These are phyloP conservation scores for Drosophila ogumai DNA, from an alignment of 1,140 invertebrate species.

Conservation along the genomic window DNA sequence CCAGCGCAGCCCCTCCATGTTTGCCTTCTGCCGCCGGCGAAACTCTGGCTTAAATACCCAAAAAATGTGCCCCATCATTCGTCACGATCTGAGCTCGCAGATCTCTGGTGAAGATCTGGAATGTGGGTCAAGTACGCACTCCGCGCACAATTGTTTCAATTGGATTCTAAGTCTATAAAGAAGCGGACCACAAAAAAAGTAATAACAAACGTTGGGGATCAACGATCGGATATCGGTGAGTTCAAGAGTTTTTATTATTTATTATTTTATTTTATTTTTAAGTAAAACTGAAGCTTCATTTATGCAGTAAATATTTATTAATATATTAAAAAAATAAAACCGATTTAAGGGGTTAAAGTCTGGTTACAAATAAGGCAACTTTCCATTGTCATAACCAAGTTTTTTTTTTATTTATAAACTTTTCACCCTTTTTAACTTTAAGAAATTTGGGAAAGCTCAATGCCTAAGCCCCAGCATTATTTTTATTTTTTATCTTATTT, in stretches of 20 bases:
- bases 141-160: not conserved
- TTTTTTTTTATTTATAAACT: not conserved
- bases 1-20: constrained; percentile 8
- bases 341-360: too few relatives aligned
- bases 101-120: not conserved
- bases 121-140: constrained; percentile 50
- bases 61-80: constrained; percentile 31
- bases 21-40: constrained; percentile 25
- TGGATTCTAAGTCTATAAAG: constrained; percentile 16
- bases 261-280: too few relatives aligned
- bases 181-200: too few relatives aligned
- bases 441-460: not conserved
- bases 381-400: not conserved
- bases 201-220: not conserved
- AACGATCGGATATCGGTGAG: constrained; percentile 15
- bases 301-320: too few relatives aligned
- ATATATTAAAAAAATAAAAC: too few relatives aligned
- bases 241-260: too few relatives aligned
- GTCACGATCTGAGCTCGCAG: constrained; percentile 20
- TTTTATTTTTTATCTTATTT: not conserved
- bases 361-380: too few relatives aligned
- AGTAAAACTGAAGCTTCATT: not conserved
- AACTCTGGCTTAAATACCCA: constrained; percentile 46
- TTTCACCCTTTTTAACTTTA: not conserved
- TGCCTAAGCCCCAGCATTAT: not conserved